Base-by-base conservation (phyloP, 2,888 invertebrate genomes). In the Drosophila barbarae region DNA sequence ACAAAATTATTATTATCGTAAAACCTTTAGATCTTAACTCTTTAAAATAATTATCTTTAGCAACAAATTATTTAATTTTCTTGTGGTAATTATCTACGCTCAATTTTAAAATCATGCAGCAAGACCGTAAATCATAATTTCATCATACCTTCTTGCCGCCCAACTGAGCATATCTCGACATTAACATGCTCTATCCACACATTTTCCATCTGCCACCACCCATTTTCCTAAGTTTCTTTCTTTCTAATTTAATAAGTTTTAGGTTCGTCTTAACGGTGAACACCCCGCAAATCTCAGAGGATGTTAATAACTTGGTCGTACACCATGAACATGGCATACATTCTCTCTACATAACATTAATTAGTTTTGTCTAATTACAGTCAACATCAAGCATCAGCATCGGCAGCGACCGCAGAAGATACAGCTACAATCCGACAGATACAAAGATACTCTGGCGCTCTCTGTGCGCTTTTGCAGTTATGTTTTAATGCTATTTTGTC, bases 311-410 rank as follows among this genome's bases (percentile, higher is more conserved):
- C 34, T 58, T 68, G 39, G 50, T 38, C 36, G 50, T 35, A 53
- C 67, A 34, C 49, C 67, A 67, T 66, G 68, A 65, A 60, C 66
- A 61, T 72, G 75, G 57, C 72, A 68, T 47, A 74, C 60, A 77
- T 69, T 68, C 69, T 26, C 26, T 26, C 26, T 7, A 30, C 38
- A 66, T 68, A 68, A 66, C 80, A 71, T 79, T 77, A 77, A 80
- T 79, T 80, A 80, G 75, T 70, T 77, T 77, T 69, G 73, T 64
- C 64, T 80, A 77, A 80, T 77, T 80, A 80, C 77, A 36, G 50
- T 49, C 72, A 52, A 68, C 42, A 46, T 46, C 46, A 47, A 21
- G 64, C 50, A 39, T 30, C 35, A 21, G 21, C 21, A 21, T 21
- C 21, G 21, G 34, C 35, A 28, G 34, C 61, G 41, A 21, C 18